These are phyloP conservation scores for Acanthosepion esculentum DNA, from an alignment of 2,888 invertebrate species.

Conservation along the genomic window DNA sequence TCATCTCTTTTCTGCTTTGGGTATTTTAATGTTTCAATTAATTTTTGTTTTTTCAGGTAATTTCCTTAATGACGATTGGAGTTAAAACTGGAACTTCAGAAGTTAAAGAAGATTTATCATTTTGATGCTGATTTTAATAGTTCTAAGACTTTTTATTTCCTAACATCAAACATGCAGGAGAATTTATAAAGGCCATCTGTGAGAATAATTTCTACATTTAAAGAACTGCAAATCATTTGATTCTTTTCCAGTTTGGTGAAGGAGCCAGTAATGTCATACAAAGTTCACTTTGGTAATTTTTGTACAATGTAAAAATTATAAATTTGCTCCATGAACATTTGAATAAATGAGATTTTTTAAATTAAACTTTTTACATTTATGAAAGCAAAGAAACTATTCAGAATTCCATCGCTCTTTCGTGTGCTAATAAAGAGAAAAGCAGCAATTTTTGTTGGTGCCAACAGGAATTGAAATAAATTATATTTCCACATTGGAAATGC, in stretches of 20 bases:
- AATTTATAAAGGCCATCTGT: neutral
- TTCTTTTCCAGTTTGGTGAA: neutral
- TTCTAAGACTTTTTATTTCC: neutral
- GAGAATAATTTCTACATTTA: neutral
- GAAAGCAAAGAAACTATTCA: neutral
- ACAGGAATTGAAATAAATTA: neutral
- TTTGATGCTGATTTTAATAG: neutral
- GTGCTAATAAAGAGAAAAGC: neutral
- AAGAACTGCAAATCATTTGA: neutral
- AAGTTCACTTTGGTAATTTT: too few relatives aligned
- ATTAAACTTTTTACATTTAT: neutral
- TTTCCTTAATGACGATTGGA: neutral
- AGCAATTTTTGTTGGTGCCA: neutral
- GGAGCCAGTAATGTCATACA: neutral
- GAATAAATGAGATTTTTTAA: neutral
- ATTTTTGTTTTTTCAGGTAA: neutral
- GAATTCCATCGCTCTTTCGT: neutral
- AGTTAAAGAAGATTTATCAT: neutral
- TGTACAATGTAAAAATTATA: too few relatives aligned
- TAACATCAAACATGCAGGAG: neutral
- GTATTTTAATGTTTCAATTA: neutral
- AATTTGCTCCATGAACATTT: too few relatives aligned
- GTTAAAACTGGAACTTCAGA: neutral
- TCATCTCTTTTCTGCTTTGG: neutral
- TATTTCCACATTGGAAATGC: slow-evolving; percentile 11